Percentiles rank a stretch among this genome's conserved stretches.
phyloP scores from a whole-genome alignment of 2,888 invertebrate species.

The Erpobdella octoculata region DNA sequence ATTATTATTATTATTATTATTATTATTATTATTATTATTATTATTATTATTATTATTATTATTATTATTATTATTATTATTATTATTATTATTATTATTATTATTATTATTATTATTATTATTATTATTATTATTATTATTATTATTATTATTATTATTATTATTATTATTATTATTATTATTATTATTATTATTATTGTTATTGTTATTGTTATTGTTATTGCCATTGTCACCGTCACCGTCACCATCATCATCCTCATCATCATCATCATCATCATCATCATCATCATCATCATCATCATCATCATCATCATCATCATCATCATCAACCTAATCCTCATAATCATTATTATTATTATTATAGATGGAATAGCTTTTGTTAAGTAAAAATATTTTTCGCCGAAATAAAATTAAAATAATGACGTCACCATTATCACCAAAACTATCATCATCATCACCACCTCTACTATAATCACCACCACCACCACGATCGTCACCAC shows the following conservation, averaged over 20 bases:
- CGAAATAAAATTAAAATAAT: no score
- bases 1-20: conserved; percentile 5
- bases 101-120: conserved; percentile 19
- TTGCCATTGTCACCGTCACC: not conserved
- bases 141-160: conserved; percentile 26
- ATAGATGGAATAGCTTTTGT: no score
- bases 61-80: not conserved
- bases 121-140: not conserved
- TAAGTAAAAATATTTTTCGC: no score
- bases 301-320: conserved; percentile 25
- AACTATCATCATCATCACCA: no score
- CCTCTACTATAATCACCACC: no score
- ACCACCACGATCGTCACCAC: no score
- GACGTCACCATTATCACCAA: no score
- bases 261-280: conserved; percentile 25
- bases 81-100: conserved; percentile 14
- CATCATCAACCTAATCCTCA: conserved; percentile 15
- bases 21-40: conserved; percentile 9
- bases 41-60: conserved; percentile 4
- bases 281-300: conserved; percentile 17
- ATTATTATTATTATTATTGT: not conserved
- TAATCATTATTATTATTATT: conserved; percentile 35
- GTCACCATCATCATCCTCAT: conserved; percentile 18
- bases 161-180: no score
- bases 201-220: no score